Percentiles rank a stretch among this genome's conserved stretches.
These are phyloP conservation scores for Nanorana parkeri DNA, from an alignment of 2,113 vertebrate species.

Conservation along the genomic window DNA sequence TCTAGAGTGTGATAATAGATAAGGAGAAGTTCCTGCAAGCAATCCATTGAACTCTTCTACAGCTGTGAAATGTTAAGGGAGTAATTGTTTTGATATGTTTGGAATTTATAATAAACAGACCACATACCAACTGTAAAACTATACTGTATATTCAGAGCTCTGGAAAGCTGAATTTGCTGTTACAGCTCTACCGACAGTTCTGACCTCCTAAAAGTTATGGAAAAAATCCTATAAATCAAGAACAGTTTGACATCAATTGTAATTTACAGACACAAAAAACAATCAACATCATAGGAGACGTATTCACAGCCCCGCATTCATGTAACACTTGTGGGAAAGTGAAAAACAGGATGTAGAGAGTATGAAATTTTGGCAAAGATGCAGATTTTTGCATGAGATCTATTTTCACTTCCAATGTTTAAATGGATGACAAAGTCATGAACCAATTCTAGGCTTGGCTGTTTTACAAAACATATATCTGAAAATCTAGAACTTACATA, in stretches of 20 bases:
- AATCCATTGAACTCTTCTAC: conserved; percentile 28
- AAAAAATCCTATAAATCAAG: conserved; percentile 35
- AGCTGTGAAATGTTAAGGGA: conserved; percentile 52
- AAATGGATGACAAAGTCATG: too few species aligned
- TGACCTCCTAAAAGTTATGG: conserved; percentile 37
- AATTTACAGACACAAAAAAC: conserved; percentile 24
- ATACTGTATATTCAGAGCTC: conserved; percentile 9
- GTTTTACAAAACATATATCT: too few species aligned
- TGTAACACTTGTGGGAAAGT: not conserved
- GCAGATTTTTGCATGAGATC: too few species aligned
- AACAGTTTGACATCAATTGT: conserved; percentile 4
- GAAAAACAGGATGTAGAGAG: not conserved
- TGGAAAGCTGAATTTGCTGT: not conserved
- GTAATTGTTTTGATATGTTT: conserved; percentile 49
- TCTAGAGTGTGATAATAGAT: conserved; percentile 42
- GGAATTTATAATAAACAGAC: conserved; percentile 57
- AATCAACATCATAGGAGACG: conserved; percentile 21
- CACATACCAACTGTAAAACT: conserved; percentile 48
- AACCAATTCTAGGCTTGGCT: too few species aligned
- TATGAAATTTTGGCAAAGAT: too few species aligned
- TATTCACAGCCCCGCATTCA: not conserved
- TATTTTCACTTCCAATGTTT: too few species aligned
- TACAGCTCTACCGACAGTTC: conserved; percentile 1
- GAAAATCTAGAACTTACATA: too few species aligned
- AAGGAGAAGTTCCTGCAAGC: conserved; percentile 44